A percentile compares a stretch with the other conserved stretches of the same genome.
These are phyloP conservation scores for Idris sp. DNA, from an alignment of 1,140 invertebrate species.

Conservation along the genomic window DNA sequence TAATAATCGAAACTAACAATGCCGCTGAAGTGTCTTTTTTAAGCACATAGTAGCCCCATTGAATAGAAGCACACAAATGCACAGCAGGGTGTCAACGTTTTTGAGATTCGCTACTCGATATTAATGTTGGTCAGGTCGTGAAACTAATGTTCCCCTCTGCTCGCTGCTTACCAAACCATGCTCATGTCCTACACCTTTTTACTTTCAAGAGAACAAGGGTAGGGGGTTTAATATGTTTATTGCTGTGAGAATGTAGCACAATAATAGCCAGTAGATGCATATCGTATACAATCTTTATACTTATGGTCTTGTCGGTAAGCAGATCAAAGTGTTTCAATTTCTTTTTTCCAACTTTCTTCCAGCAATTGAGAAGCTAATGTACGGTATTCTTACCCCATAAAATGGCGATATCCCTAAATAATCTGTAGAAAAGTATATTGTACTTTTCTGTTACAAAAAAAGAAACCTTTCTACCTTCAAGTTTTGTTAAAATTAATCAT, in stretches of 20 bases:
- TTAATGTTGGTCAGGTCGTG: slow-evolving; percentile 67
- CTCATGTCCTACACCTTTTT: slow-evolving; percentile 65
- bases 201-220: neutral
- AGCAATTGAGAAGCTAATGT: too few relatives aligned
- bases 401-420: too few relatives aligned
- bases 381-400: too few relatives aligned
- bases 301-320: slow-evolving; percentile 23
- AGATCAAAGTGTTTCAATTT: too few relatives aligned
- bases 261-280: slow-evolving; percentile 38
- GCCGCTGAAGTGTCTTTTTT: slow-evolving; percentile 73
- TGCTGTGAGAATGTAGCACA: slow-evolving; percentile 73
- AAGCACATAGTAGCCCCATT: slow-evolving; percentile 70
- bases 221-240: slow-evolving; percentile 73
- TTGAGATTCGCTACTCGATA: slow-evolving; percentile 76
- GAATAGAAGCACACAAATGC: slow-evolving; percentile 74
- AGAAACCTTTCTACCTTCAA: too few relatives aligned
- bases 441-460: too few relatives aligned
- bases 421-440: too few relatives aligned
- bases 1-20: slow-evolving; percentile 69
- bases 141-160: slow-evolving; percentile 69
- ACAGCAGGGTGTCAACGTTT: slow-evolving; percentile 72
- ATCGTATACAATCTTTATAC: slow-evolving; percentile 18
- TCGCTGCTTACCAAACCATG: slow-evolving; percentile 24
- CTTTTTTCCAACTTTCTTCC: too few relatives aligned
- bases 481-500: slow-evolving; percentile 19